These are phyloP conservation scores for Drosophila infuscata DNA, from an alignment of 2,888 invertebrate species.

Conservation along the genomic window DNA sequence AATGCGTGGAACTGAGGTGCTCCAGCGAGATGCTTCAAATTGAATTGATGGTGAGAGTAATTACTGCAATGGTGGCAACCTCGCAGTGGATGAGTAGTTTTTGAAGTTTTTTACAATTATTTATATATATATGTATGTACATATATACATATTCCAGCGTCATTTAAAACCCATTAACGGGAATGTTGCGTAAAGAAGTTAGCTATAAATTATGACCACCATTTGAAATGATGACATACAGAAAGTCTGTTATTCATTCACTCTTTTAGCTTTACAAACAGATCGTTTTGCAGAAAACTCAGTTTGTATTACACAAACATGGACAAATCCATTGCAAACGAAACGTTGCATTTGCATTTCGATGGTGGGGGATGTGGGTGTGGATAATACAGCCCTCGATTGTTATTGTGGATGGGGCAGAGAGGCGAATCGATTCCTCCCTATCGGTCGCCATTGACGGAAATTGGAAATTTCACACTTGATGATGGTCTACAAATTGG, in stretches of 20 bases:
- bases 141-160: background rate
- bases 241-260: conserved; percentile 4
- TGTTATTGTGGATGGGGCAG: background rate
- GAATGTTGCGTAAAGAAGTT: background rate
- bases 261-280: conserved; percentile 44
- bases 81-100: background rate
- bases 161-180: background rate
- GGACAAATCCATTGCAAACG: conserved; percentile 39
- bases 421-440: background rate
- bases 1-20: conserved; percentile 28
- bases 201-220: conserved; percentile 13
- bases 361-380: background rate
- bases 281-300: conserved; percentile 50
- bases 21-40: conserved; percentile 36
- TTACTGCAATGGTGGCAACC: conserved; percentile 14
- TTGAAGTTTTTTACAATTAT: background rate
- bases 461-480: conserved; percentile 86
- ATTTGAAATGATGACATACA: conserved; percentile 7
- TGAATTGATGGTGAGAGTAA: conserved; percentile 24
- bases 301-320: conserved; percentile 56
- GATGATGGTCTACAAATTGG: conserved; percentile 80
- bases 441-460: conserved; percentile 49
- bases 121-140: background rate
- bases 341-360: conserved; percentile 58
- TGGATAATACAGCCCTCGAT: conserved; percentile 12